Evolutionary conservation across 2,113 vertebrate genomes (phyloP), one percentile per base, ranked within the genome.

Genomic region (Ivindomyrus marchei): DNA sequence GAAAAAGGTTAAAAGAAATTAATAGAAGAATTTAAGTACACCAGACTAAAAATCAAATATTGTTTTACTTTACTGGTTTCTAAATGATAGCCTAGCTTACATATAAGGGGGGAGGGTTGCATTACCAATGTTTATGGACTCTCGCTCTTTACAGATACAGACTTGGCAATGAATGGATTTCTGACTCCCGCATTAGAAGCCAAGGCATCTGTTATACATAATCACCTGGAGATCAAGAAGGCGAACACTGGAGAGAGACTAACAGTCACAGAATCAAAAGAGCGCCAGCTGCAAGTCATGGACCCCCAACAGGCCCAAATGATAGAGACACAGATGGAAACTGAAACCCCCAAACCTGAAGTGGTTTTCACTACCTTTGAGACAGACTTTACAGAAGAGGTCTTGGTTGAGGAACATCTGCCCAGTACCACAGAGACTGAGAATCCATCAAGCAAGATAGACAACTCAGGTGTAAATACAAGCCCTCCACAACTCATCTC

Each of bases 381-480:
- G 77, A 89, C 90, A 17, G 84, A 89, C 0, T 46, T 70, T 89
- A 91, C 89, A 0, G 90, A 92, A 5, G 90, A 92, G 91, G 93
- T 94, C 83, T n/a, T 62, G 24, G 49, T 39, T 53, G 88, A 85
- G 84, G 92, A 85, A 0, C 90, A 24, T n/a, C 88, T 91, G 0
- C 45, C 47, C 89, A 87, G 66, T 0, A 83, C 84, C 62, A 89
- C 89, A 24, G 46, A 36, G 42, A 31, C 46, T 0, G 0, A 31
- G 39, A 11, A 31, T 11, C 47, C 24, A 0, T 31, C 36, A 39
- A 92, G 90, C 5, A 90, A 92, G 47, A 52, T 1, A 49, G 80
- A 36, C 13, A 89, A 47, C 52, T 58, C 21, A 0, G 19, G 36
- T n/a, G 88, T 45, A 27, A 62, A 47, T n/a, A 31, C n/a, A 49